These are phyloP conservation scores for Ecliptopera silaceata DNA, from an alignment of 2,888 invertebrate species.

Conservation along the genomic window DNA sequence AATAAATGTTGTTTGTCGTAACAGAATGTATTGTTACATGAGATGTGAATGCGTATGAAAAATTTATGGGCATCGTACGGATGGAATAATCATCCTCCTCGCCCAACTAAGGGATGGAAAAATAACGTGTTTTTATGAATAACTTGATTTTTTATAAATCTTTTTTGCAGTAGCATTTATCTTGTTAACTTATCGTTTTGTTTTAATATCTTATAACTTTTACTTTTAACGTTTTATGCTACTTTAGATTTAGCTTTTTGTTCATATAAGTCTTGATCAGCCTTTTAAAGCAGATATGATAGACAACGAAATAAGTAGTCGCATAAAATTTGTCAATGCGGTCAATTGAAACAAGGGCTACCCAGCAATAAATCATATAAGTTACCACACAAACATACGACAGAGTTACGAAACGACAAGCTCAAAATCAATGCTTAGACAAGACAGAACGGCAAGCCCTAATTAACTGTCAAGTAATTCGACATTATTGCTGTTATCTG, in stretches of 20 bases:
- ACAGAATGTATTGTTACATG: conserved; percentile 65
- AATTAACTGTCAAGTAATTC: conserved; percentile 80
- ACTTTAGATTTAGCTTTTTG: neutral
- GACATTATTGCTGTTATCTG: conserved; percentile 62
- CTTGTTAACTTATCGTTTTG: conserved; percentile 15
- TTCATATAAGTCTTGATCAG: too few species aligned
- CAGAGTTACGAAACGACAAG: conserved; percentile 69
- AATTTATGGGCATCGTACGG: conserved; percentile 54
- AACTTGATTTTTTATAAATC: conserved; percentile 21
- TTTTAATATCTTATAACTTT: conserved; percentile 10
- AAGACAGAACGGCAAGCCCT: conserved; percentile 71
- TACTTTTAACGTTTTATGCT: conserved; percentile 25
- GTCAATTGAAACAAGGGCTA: conserved; percentile 57
- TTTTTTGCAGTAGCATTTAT: conserved; percentile 24
- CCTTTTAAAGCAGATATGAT: conserved; percentile 25
- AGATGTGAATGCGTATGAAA: conserved; percentile 59
- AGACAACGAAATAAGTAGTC: conserved; percentile 62
- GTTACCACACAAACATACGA: conserved; percentile 59
- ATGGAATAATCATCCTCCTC: conserved; percentile 45
- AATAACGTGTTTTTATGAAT: conserved; percentile 25
- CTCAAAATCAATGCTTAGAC: conserved; percentile 59
- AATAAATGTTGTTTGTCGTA: conserved; percentile 72
- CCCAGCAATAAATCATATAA: conserved; percentile 67
- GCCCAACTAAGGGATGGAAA: conserved; percentile 35
- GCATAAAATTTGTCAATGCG: conserved; percentile 72